A percentile compares a stretch with the other conserved stretches of the same genome.
phyloP scores from a whole-genome alignment of 2,888 invertebrate genomes.

The Scaptomyza flava region DNA sequence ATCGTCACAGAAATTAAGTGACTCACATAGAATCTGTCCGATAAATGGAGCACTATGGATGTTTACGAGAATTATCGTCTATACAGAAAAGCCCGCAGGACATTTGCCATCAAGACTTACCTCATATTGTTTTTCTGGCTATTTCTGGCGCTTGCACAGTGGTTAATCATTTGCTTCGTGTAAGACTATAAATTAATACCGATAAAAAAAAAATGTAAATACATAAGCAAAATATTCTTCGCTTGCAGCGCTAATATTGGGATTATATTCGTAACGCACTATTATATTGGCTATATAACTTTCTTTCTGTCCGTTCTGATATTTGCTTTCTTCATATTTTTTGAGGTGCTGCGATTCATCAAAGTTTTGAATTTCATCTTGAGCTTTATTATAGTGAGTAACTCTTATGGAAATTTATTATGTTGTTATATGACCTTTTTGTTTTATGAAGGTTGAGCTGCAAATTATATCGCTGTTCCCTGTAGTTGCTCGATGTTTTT shows the following conservation, averaged over 20 bases:
- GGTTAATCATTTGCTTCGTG: constrained; percentile 30
- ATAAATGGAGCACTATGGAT: constrained; percentile 36
- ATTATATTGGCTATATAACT: constrained; percentile 29
- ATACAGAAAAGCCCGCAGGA: constrained; percentile 28
- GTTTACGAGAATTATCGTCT: constrained; percentile 15
- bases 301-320: constrained; percentile 32
- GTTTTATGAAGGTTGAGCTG: constrained; percentile 45
- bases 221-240: not conserved
- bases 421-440: no score
- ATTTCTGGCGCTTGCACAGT: constrained; percentile 46
- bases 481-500: constrained; percentile 16
- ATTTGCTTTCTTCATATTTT: constrained; percentile 47
- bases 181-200: constrained; percentile 20
- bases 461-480: constrained; percentile 54
- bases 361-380: constrained; percentile 17
- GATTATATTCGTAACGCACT: constrained; percentile 1
- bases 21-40: not conserved
- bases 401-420: no score
- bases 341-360: constrained; percentile 43
- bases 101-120: constrained; percentile 45
- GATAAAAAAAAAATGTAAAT: not conserved
- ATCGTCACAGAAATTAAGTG: not conserved
- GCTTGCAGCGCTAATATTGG: constrained; percentile 15
- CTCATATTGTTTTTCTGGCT: constrained; percentile 40
- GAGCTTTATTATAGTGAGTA: constrained; percentile 52